A percentile compares a stretch with the other conserved stretches of the same genome.
Conservation (phyloP, 2,113 vertebrate genomes). For the Hippoglossus stenolepis region DNA sequence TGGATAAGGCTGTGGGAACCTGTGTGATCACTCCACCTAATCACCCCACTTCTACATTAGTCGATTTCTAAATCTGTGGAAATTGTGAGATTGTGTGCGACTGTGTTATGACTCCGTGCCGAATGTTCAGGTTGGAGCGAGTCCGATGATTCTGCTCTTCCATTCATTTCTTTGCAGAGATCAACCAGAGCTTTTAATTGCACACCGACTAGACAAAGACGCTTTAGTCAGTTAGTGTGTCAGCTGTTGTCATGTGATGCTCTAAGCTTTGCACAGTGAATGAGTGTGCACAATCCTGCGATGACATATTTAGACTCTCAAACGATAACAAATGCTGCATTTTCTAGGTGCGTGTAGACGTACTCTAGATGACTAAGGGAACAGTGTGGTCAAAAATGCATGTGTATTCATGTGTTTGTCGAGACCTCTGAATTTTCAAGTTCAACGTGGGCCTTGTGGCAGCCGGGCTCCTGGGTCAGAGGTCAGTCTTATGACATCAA, state of each 20-base stretch:
- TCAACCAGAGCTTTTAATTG: neutral
- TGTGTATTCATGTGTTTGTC: neutral
- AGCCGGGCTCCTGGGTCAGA: constrained; percentile 73
- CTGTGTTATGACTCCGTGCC: neutral
- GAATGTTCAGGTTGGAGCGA: neutral
- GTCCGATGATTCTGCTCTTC: neutral
- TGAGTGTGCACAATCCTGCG: neutral
- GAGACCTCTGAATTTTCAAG: constrained; percentile 48
- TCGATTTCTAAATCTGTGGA: constrained; percentile 28
- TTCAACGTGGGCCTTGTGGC: constrained; percentile 59
- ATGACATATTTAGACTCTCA: neutral
- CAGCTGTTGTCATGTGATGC: constrained; percentile 18
- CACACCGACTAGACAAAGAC: neutral
- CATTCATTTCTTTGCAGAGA: constrained; percentile 1
- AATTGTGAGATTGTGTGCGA: neutral
- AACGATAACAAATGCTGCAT: neutral
- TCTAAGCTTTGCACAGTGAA: neutral
- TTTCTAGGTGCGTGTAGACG: neutral
- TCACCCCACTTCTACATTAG: constrained; percentile 19
- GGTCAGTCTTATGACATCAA: constrained; percentile 75
- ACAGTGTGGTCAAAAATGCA: neutral
- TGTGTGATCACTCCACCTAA: constrained; percentile 44
- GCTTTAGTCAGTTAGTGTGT: constrained; percentile 16
- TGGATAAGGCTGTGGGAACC: constrained; percentile 80
- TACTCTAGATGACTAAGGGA: neutral